These are phyloP conservation scores for Galerucella calmariensis DNA, from an alignment of 2,888 invertebrate species.

Conservation along the genomic window DNA sequence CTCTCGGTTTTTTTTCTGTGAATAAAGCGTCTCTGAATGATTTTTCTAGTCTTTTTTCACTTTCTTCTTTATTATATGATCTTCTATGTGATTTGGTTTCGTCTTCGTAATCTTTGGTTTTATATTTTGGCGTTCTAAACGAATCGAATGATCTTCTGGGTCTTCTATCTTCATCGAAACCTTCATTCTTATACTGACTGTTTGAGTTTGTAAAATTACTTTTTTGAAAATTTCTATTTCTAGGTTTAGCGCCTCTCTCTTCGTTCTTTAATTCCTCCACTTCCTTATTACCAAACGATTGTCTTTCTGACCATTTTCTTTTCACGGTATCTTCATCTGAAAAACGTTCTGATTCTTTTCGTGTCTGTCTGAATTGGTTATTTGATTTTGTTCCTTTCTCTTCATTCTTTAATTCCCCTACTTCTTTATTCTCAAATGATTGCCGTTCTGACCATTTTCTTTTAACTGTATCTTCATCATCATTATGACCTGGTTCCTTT, in stretches of 20 bases:
- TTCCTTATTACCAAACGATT: neutral
- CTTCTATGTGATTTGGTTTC: neutral
- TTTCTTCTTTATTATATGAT: conserved; percentile 3
- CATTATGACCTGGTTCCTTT: neutral
- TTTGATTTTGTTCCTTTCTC: neutral
- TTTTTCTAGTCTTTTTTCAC: neutral
- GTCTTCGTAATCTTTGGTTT: neutral
- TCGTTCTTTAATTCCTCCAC: neutral
- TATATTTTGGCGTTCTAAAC: neutral
- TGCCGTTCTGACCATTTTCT: neutral
- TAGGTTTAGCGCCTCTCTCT: conserved; percentile 1
- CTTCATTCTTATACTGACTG: neutral
- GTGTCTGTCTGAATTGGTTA: neutral
- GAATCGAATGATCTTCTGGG: neutral
- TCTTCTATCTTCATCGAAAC: neutral
- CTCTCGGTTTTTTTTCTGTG: conserved; percentile 12
- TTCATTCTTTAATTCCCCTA: neutral
- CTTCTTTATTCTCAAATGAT: neutral
- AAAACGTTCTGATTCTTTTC: neutral
- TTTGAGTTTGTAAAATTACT: neutral
- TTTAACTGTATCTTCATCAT: neutral
- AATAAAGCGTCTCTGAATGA: conserved; percentile 8
- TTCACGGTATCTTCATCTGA: neutral
- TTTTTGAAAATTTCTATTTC: neutral
- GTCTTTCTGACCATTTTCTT: neutral